Conservation (phyloP, 2,888 invertebrate genomes). For the Mechanitis messenoides region DNA sequence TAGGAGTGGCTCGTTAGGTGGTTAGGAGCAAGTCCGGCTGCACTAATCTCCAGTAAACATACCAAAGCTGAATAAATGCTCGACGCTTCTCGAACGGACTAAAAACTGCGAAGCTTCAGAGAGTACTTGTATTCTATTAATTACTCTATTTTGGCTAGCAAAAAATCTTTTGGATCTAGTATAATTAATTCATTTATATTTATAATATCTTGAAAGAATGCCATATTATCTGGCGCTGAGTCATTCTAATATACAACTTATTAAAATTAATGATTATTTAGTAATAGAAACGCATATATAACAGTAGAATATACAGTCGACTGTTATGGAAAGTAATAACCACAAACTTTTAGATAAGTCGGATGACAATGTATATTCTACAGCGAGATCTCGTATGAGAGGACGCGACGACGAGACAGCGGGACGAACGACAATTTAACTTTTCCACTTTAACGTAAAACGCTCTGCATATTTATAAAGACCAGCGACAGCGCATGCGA, state of each 20-base stretch:
- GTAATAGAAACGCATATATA: too few species aligned
- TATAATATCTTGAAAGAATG: too few species aligned
- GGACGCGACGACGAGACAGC: slow-evolving; percentile 3
- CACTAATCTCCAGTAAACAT: slow-evolving; percentile 21
- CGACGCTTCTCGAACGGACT: slow-evolving; percentile 11
- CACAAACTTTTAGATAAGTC: background rate
- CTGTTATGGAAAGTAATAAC: background rate
- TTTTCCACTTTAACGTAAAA: slow-evolving; percentile 15
- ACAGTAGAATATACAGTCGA: too few species aligned
- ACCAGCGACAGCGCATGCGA: slow-evolving; percentile 3
- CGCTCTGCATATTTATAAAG: slow-evolving; percentile 13
- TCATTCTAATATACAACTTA: too few species aligned
- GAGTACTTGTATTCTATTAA: slow-evolving; percentile 10
- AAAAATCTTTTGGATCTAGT: background rate
- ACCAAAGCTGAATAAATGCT: slow-evolving; percentile 19
- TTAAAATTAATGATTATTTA: too few species aligned
- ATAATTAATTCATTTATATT: background rate
- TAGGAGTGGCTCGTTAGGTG: slow-evolving; percentile 18
- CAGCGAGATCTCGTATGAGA: background rate
- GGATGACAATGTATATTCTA: slow-evolving; percentile 1
- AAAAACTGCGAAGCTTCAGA: slow-evolving; percentile 14
- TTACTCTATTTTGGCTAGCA: background rate
- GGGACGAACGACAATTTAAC: slow-evolving; percentile 14
- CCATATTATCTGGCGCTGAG: too few species aligned
- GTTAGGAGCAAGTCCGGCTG: slow-evolving; percentile 13